Conservation (phyloP, 1,140 invertebrate species). For the Augochlora pura region DNA sequence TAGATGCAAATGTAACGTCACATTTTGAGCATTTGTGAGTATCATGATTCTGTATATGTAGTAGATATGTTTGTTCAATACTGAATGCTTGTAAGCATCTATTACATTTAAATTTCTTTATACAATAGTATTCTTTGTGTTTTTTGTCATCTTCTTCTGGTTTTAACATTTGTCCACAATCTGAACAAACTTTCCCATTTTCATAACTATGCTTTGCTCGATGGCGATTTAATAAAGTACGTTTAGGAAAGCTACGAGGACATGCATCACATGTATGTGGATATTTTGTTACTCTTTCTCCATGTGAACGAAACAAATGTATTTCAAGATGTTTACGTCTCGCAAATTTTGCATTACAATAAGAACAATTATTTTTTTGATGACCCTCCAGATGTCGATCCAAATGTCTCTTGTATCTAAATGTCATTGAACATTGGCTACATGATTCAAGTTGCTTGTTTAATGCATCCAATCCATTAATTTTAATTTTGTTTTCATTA, state of each 20-base stretch:
- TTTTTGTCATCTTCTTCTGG: conserved; percentile 60
- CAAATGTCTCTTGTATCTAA: conserved; percentile 72
- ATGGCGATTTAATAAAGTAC: conserved; percentile 70
- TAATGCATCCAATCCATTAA: conserved; percentile 19
- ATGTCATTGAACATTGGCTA: conserved; percentile 71
- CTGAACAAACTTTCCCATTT: conserved; percentile 70
- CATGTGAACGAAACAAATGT: conserved; percentile 72
- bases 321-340: conserved; percentile 72
- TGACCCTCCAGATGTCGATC: conserved; percentile 75
- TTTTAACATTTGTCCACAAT: conserved; percentile 71
- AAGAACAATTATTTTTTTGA: conserved; percentile 74
- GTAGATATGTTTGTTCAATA: conserved; percentile 73
- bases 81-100: conserved; percentile 72
- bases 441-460: conserved; percentile 59
- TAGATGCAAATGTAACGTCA: conserved; percentile 71
- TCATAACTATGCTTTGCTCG: conserved; percentile 69
- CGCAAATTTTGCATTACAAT: conserved; percentile 74
- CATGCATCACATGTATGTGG: conserved; percentile 67
- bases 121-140: conserved; percentile 64
- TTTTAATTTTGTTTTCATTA: conserved; percentile 55
- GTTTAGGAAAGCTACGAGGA: conserved; percentile 72
- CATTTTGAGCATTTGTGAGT: conserved; percentile 74
- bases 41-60: conserved; percentile 75
- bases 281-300: conserved; percentile 68
- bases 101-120: conserved; percentile 72